Conservation (phyloP, 2,888 invertebrate genomes). For the Zootermopsis nevadensis region DNA sequence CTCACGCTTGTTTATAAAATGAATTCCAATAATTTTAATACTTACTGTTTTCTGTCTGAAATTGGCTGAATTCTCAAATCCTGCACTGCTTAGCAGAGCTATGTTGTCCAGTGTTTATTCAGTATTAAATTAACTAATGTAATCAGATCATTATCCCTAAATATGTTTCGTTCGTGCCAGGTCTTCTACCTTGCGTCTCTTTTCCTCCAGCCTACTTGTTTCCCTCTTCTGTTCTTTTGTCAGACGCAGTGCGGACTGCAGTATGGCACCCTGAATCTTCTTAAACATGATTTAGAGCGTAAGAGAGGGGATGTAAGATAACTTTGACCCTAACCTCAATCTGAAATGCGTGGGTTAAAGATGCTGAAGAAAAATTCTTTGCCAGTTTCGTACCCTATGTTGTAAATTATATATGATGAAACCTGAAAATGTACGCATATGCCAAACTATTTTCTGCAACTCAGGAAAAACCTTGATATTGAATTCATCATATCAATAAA, state of each 20-base stretch:
- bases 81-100: not conserved
- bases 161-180: not conserved
- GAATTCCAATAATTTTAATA: not conserved
- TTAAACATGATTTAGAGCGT: not conserved
- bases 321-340: not conserved
- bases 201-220: not conserved
- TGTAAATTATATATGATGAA: not conserved
- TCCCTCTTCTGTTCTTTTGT: not conserved
- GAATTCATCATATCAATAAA: no score
- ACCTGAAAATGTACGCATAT: not conserved
- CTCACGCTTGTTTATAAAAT: no score
- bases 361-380: not conserved
- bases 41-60: not conserved
- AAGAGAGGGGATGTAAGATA: not conserved
- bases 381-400: not conserved
- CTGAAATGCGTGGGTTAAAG: not conserved
- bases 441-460: no score
- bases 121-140: not conserved
- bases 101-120: not conserved
- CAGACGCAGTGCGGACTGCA: not conserved
- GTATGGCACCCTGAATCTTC: not conserved
- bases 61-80: not conserved
- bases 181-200: not conserved
- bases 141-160: not conserved
- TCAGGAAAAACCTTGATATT: no score